Percentiles rank a stretch among this genome's conserved stretches.
Conservation (phyloP, 2,113 vertebrate genomes). For the Nothoprocta perdicaria region DNA sequence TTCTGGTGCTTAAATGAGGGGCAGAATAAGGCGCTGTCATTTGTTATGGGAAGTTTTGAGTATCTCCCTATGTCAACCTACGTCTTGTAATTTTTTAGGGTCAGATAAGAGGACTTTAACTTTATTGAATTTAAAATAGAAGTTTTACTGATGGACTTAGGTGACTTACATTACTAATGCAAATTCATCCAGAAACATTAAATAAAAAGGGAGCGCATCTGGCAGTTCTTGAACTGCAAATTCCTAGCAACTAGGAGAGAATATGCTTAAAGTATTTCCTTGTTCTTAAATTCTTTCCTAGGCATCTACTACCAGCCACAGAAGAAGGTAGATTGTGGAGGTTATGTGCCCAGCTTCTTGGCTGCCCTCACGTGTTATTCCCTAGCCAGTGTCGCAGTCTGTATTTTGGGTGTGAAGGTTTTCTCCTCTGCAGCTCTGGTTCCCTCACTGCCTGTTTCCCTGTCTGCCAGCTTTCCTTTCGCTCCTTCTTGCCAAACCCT, state of each 20-base stretch:
- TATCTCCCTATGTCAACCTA: background rate
- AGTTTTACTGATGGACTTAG: background rate
- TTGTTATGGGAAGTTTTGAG: background rate
- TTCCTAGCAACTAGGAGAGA: background rate
- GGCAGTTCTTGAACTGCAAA: background rate
- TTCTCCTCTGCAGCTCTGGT: background rate
- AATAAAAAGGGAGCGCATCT: background rate
- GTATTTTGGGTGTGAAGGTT: background rate
- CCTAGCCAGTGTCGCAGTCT: background rate
- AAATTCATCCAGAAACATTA: background rate
- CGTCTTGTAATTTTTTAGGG: background rate
- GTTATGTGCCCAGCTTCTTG: background rate
- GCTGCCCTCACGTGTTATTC: background rate
- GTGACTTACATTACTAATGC: background rate
- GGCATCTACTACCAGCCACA: background rate
- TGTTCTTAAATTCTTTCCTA: background rate
- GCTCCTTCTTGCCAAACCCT: accelerated
- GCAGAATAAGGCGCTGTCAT: background rate
- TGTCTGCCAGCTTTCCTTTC: too few relatives aligned
- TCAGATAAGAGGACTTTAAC: background rate
- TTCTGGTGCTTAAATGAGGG: slow-evolving; percentile 5
- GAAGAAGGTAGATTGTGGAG: background rate
- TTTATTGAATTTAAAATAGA: background rate
- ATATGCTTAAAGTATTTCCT: background rate
- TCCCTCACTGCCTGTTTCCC: background rate